Evolutionary conservation across 2,888 invertebrate species (phyloP).

Genomic region (Koerneria pararmatus): DNA sequence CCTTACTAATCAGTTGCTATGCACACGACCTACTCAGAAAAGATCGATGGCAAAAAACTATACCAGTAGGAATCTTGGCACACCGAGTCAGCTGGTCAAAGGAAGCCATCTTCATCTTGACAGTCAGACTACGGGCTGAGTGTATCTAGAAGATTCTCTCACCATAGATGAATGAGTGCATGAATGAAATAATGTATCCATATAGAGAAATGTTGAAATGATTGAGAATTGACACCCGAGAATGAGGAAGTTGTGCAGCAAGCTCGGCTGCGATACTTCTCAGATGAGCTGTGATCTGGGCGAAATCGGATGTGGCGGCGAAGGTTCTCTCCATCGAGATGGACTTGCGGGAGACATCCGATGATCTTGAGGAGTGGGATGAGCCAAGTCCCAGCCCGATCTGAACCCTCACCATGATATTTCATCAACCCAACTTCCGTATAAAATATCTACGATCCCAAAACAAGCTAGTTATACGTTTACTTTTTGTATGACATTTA

Average conservation of each 20-base stretch:
- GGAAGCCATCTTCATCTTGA: slow-evolving; percentile 42
- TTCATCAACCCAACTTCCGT: not conserved
- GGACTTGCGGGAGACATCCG: slow-evolving; percentile 14
- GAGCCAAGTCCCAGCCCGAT: slow-evolving; percentile 8
- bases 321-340: slow-evolving; percentile 21
- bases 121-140: not conserved
- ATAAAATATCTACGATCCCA: not conserved
- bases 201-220: too few species aligned
- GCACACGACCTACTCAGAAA: too few species aligned
- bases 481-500: too few species aligned
- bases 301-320: slow-evolving; percentile 4
- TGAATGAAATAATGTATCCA: not conserved
- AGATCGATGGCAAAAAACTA: too few species aligned
- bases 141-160: too few species aligned
- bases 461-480: not conserved
- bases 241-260: slow-evolving; percentile 5
- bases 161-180: too few species aligned
- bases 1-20: too few species aligned
- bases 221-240: not conserved
- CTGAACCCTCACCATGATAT: too few species aligned
- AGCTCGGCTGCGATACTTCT: slow-evolving; percentile 2
- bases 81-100: slow-evolving; percentile 44
- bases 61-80: slow-evolving; percentile 14
- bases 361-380: not conserved
- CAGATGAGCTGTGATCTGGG: not conserved